phyloP scores from a whole-genome alignment of 1,140 invertebrate genomes.

The Papilio polyxenes region DNA sequence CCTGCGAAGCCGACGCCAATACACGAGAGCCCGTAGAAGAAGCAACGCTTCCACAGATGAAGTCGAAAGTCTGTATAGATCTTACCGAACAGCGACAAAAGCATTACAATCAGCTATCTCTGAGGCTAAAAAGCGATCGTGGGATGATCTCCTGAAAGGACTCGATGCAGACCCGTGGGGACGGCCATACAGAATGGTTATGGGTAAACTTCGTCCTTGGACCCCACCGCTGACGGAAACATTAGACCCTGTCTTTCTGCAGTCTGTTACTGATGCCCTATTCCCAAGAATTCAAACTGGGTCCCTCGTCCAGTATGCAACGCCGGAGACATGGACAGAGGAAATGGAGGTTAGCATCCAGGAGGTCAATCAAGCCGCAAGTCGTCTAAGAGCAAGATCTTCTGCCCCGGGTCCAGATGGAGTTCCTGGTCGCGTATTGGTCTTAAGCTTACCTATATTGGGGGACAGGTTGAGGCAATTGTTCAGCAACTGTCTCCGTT shows the following conservation, averaged over 20 bases:
- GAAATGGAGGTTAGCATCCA: not conserved
- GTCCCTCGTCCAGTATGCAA: not conserved
- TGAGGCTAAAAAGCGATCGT: too few relatives aligned
- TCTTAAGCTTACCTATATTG: slow-evolving; percentile 13
- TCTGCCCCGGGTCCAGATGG: slow-evolving; percentile 41
- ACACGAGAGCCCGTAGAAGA: too few relatives aligned
- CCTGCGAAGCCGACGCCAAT: too few relatives aligned
- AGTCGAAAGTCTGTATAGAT: slow-evolving; percentile 1
- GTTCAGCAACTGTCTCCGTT: slow-evolving; percentile 35
- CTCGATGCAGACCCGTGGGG: too few relatives aligned
- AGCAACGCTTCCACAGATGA: slow-evolving; percentile 15
- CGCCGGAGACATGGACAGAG: not conserved
- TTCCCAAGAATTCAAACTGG: not conserved
- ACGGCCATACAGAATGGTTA: slow-evolving; percentile 20
- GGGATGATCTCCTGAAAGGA: too few relatives aligned
- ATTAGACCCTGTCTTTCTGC: slow-evolving; percentile 11
- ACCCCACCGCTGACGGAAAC: slow-evolving; percentile 28
- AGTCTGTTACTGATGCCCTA: not conserved
- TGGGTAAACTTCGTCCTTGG: slow-evolving; percentile 37
- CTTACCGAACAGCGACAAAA: slow-evolving; percentile 30
- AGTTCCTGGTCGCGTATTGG: slow-evolving; percentile 37
- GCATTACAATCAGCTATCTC: slow-evolving; percentile 19
- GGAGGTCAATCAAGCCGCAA: slow-evolving; percentile 29
- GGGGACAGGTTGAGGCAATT: slow-evolving; percentile 22
- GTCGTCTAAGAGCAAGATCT: slow-evolving; percentile 4